Conservation (phyloP, 1,140 invertebrate genomes). For the Bombus superbus region DNA sequence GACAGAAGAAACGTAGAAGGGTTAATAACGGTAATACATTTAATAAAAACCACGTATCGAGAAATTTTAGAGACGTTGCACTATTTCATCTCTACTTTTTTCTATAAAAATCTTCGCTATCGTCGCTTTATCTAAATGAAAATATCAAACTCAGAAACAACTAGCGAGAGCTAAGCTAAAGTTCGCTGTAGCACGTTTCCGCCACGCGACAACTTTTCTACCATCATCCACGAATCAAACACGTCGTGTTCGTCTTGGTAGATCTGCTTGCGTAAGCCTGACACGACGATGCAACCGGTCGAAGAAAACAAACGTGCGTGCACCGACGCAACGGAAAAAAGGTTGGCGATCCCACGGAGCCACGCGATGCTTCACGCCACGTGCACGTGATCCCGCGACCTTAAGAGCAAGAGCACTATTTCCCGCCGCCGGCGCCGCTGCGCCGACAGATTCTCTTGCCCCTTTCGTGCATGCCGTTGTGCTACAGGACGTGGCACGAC, state of each 20-base stretch:
- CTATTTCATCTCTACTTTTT: too few relatives aligned
- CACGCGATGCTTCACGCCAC: slow-evolving; percentile 75
- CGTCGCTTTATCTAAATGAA: too few relatives aligned
- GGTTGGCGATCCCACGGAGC: slow-evolving; percentile 74
- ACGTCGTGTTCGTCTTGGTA: not conserved
- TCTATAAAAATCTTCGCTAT: too few relatives aligned
- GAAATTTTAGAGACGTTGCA: too few relatives aligned
- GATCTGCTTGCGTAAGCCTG: slow-evolving; percentile 19
- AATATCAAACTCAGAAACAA: too few relatives aligned
- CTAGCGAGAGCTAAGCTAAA: not conserved
- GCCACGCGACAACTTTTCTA: not conserved
- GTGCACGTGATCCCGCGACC: slow-evolving; percentile 76
- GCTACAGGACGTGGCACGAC: slow-evolving; percentile 70
- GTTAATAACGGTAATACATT: too few relatives aligned
- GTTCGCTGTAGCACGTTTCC: not conserved
- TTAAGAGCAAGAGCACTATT: slow-evolving; percentile 74
- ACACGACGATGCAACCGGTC: slow-evolving; percentile 43
- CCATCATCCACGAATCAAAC: slow-evolving; percentile 16
- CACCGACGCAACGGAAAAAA: slow-evolving; percentile 25
- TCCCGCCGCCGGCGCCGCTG: slow-evolving; percentile 64
- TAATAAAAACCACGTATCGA: too few relatives aligned
- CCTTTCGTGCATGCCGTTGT: slow-evolving; percentile 47
- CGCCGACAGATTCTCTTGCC: slow-evolving; percentile 56
- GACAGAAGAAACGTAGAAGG: too few relatives aligned
- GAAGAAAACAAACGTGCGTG: slow-evolving; percentile 63